A percentile compares a stretch with the other conserved stretches of the same genome.
phyloP scores from a whole-genome alignment of 2,888 invertebrate genomes.

The Chloromyia formosa region DNA sequence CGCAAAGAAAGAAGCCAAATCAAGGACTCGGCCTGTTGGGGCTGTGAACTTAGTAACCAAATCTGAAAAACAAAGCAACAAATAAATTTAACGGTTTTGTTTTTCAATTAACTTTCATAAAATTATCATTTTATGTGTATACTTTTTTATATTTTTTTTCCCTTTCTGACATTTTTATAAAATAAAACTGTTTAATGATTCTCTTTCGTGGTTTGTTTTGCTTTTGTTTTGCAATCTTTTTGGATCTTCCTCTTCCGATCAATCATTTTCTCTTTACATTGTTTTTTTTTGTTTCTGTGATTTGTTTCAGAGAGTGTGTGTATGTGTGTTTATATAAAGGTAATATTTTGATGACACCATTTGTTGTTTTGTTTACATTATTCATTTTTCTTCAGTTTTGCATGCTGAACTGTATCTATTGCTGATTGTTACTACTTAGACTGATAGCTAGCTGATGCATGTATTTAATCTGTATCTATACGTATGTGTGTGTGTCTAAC shows the following conservation, averaged over 20 bases:
- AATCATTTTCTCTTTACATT: not conserved
- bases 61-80: not conserved
- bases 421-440: not conserved
- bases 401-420: slow-evolving; percentile 12
- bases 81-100: not conserved
- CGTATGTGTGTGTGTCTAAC: not conserved
- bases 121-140: slow-evolving; percentile 14
- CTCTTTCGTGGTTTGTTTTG: slow-evolving; percentile 12
- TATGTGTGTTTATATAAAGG: not conserved
- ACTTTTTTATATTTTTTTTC: not conserved
- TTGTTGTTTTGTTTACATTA: not conserved
- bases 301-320: slow-evolving; percentile 12
- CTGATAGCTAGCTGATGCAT: not conserved
- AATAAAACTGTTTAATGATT: slow-evolving; percentile 27
- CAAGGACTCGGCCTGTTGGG: not conserved
- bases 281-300: not conserved
- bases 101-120: not conserved
- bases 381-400: too few relatives aligned
- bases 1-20: not conserved
- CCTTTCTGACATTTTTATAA: slow-evolving; percentile 6
- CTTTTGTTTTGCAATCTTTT: not conserved
- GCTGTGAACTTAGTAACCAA: not conserved
- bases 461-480: slow-evolving; percentile 11
- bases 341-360: slow-evolving; percentile 3
- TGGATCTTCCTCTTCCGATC: not conserved